A percentile compares a stretch with the other conserved stretches of the same genome.
phyloP scores from a whole-genome alignment of 2,888 invertebrate species.

The Stenodema calcarata region DNA sequence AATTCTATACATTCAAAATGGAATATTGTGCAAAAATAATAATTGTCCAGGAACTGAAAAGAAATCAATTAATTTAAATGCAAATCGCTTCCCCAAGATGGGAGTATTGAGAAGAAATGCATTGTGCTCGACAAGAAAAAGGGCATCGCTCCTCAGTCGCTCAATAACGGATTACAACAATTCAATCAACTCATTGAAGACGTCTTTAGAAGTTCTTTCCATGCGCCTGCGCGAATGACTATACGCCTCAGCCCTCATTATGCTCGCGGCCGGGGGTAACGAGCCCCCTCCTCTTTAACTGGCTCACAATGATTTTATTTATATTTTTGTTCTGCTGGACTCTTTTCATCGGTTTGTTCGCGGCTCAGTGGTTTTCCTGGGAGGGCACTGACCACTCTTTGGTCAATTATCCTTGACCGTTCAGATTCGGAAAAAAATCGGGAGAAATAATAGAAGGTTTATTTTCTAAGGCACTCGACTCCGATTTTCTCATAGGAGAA shows the following conservation, averaged over 20 bases:
- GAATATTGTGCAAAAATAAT: not conserved
- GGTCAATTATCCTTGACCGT: constrained; percentile 26
- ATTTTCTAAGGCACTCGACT: not conserved
- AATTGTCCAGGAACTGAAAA: not conserved
- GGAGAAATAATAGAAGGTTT: not conserved
- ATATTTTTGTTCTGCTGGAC: constrained; percentile 6
- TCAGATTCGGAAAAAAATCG: not conserved
- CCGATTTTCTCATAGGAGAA: not conserved
- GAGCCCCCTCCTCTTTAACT: not conserved
- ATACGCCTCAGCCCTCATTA: not conserved
- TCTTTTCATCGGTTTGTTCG: not conserved
- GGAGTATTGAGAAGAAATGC: not conserved
- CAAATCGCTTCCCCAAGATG: not conserved
- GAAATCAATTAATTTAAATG: not conserved
- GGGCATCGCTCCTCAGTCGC: not conserved
- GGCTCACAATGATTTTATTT: constrained; percentile 36
- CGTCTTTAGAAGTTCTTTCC: not conserved
- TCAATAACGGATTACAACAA: constrained; percentile 37
- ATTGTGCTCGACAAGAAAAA: not conserved
- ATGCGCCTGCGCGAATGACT: not conserved
- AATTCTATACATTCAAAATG: not conserved
- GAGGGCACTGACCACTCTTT: constrained; percentile 28
- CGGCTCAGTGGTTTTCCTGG: constrained; percentile 5
- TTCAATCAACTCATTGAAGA: not conserved
- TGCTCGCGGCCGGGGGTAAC: not conserved